Base-by-base conservation (phyloP, 2,113 vertebrate species). In the Zeus faber region DNA sequence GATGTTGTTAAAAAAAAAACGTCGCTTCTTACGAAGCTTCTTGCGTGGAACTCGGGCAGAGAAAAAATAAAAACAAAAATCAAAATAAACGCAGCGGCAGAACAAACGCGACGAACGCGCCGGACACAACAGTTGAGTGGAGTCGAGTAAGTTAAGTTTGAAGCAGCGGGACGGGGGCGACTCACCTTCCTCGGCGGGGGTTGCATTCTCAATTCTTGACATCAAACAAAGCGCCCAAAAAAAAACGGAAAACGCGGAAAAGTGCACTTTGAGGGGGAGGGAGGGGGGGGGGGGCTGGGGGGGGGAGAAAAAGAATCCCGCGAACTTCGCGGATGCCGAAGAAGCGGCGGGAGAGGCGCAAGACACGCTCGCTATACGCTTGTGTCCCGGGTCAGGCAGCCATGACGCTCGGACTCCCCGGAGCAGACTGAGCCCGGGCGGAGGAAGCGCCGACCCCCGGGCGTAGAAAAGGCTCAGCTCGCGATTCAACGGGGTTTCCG, bases 171-270 rank as follows among this genome's bases (percentile, higher is more conserved):
- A 26, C 43, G 17, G 37, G 29, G n/a, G 56, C 72, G 58, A 58
- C 90, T 89, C 82, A 96, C 94, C 94, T 95, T 96, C 86, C 94
- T 93, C 83, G 94, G 93, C 64, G 94, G 94, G 72, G 94, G 94
- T 84, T 97, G 94, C 94, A 96, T 97, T 87, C 91, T 88, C 54
- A 63, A 49, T 75, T 54, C 49, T 72, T 67, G 77, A 82, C 81
- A 80, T 84, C 76, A 73, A 84, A 70, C n/a, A 67, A 62, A 14
- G 51, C 6, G 47, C 27, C 57, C 66, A 76, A 71, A n/a, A n/a
- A n/a, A n/a, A n/a, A n/a, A n/a, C n/a, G n/a, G n/a, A n/a, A n/a
- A n/a, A n/a, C n/a, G n/a, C n/a, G n/a, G n/a, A n/a, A n/a, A n/a
- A n/a, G n/a, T n/a, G n/a, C n/a, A n/a, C n/a, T n/a, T n/a, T n/a